Evolutionary conservation across 2,113 vertebrate genomes (phyloP).

Genomic region (Labrus mixtus): DNA sequence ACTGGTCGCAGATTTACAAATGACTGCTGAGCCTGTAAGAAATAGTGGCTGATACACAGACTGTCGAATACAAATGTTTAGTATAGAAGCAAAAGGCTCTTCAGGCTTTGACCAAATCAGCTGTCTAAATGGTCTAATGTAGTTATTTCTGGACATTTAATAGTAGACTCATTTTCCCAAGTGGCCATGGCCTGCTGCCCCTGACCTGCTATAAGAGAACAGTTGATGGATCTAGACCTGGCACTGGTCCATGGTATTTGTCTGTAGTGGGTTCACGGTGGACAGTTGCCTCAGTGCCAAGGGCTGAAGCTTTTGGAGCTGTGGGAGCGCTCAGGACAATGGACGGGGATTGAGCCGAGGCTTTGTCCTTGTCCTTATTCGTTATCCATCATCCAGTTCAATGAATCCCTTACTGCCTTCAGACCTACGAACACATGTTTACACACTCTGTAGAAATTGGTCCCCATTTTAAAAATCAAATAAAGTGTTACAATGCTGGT

Average conservation of each 20-base stretch:
- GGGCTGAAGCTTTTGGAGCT: conserved; percentile 49
- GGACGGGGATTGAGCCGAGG: conserved; percentile 51
- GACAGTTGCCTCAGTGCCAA: conserved; percentile 22
- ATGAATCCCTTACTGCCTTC: conserved; percentile 44
- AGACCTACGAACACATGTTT: conserved; percentile 9
- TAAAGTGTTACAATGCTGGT: too few species aligned
- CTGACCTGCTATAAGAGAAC: conserved; percentile 31
- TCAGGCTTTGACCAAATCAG: not conserved
- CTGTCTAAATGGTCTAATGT: not conserved
- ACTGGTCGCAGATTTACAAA: not conserved
- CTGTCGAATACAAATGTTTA: not conserved
- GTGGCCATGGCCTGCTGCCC: not conserved
- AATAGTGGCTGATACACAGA: not conserved
- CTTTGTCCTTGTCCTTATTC: conserved; percentile 68
- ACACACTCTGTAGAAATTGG: conserved; percentile 11
- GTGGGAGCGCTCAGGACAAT: conserved; percentile 64
- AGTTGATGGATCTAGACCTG: conserved; percentile 29
- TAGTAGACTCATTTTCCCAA: not conserved
- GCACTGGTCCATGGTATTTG: conserved; percentile 55
- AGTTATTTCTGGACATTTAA: not conserved
- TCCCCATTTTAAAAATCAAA: too few species aligned
- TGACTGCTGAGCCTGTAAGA: not conserved
- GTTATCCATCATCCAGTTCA: conserved; percentile 66
- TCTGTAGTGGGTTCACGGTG: conserved; percentile 44
- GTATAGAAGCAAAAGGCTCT: not conserved